phyloP scores from a whole-genome alignment of 2,113 vertebrate species.

The Sorex araneus region DNA sequence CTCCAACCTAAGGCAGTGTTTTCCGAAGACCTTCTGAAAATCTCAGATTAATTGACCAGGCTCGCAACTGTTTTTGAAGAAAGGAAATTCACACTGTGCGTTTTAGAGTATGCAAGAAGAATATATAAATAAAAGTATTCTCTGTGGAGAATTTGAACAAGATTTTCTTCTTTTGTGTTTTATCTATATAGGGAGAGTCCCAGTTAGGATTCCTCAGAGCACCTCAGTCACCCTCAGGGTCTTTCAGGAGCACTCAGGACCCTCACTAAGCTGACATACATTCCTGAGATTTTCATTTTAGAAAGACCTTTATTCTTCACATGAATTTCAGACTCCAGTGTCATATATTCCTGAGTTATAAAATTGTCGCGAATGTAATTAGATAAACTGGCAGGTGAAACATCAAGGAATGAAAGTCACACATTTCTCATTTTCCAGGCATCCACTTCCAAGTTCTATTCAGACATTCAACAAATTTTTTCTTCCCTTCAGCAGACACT shows the following conservation, averaged over 20 bases:
- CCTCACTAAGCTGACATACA: conserved; percentile 59
- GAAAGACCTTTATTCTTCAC: too few relatives aligned
- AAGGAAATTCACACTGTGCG: conserved; percentile 75
- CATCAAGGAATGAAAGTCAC: background rate
- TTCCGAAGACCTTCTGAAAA: conserved; percentile 69
- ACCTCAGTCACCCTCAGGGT: conserved; percentile 56
- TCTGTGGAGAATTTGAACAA: conserved; percentile 80
- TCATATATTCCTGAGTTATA: conserved; percentile 19
- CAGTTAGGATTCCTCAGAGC: background rate
- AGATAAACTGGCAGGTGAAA: conserved; percentile 55
- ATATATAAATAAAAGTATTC: conserved; percentile 79
- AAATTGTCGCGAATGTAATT: conserved; percentile 66
- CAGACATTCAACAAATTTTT: background rate
- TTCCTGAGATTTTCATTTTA: conserved; percentile 46
- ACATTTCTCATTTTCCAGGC: conserved; percentile 17
- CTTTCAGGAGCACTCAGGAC: conserved; percentile 24
- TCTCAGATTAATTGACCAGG: conserved; percentile 71
- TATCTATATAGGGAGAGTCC: conserved; percentile 65
- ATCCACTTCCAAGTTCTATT: background rate
- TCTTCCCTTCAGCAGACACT: background rate
- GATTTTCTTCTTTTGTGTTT: conserved; percentile 75
- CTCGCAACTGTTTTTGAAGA: conserved; percentile 80
- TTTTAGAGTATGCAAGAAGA: conserved; percentile 84
- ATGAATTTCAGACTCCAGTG: too few relatives aligned
- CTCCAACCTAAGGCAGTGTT: conserved; percentile 83